Evolutionary conservation across 2,888 invertebrate species (phyloP).

Genomic region (Drosophila nigricruria): DNA sequence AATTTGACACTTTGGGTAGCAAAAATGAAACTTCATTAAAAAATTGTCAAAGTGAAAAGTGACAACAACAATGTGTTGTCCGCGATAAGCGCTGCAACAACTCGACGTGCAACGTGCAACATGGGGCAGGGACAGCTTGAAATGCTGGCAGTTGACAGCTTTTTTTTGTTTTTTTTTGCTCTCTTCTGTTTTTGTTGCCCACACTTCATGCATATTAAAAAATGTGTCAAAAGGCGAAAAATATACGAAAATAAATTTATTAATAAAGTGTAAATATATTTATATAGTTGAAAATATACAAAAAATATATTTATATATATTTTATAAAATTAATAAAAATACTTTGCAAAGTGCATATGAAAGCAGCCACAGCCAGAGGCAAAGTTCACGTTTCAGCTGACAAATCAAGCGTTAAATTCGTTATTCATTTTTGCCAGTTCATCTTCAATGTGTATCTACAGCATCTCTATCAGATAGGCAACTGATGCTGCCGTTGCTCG

Average conservation of each 20-base stretch:
- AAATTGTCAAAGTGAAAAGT: conserved; percentile 58
- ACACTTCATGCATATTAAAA: conserved; percentile 46
- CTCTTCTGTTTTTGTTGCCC: conserved; percentile 22
- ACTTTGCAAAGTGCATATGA: conserved; percentile 6
- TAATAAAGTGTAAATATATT: not conserved
- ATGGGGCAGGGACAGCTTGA: conserved; percentile 24
- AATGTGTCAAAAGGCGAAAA: conserved; percentile 30
- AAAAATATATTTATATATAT: not conserved
- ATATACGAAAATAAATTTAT: conserved; percentile 6
- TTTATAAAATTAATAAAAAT: not conserved
- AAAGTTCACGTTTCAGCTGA: conserved; percentile 29
- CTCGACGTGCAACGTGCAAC: conserved; percentile 6
- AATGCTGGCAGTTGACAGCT: conserved; percentile 49
- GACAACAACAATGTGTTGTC: conserved; percentile 67
- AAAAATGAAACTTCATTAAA: conserved; percentile 9
- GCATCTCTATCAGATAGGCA: not conserved
- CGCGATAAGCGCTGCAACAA: conserved; percentile 37
- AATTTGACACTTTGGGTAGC: conserved; percentile 75
- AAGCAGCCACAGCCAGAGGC: conserved; percentile 7
- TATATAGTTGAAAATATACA: not conserved
- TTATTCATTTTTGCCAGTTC: conserved; percentile 70
- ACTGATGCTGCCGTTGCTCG: conserved; percentile 19
- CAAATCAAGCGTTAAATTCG: conserved; percentile 75
- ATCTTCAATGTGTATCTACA: conserved; percentile 50
- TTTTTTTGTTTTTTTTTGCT: conserved; percentile 24